Percentiles rank a stretch among this genome's conserved stretches.
Evolutionary conservation across 2,797 vertebrate genomes (phyloP).

Genomic region (Cephalopachus bancanus): DNA sequence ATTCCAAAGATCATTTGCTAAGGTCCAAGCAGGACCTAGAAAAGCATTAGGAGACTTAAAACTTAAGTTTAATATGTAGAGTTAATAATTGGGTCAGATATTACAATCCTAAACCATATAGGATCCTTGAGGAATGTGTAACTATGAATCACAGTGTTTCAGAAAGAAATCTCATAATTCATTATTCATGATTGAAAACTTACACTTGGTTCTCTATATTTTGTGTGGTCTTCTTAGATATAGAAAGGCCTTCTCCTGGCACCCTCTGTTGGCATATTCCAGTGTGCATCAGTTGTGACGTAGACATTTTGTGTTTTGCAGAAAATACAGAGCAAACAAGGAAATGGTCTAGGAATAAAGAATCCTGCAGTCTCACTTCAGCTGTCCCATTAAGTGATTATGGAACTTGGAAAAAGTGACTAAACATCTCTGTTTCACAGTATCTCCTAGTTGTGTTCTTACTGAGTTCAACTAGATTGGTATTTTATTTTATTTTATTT

Average conservation of each 20-base stretch:
- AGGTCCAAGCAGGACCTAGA: background rate
- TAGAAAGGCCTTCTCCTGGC: background rate
- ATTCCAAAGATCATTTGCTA: background rate
- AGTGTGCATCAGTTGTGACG: fast-evolving
- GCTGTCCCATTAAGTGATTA: background rate
- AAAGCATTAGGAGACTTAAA: background rate
- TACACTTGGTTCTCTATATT: background rate
- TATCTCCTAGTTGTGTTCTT: background rate
- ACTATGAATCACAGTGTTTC: conserved; percentile 10
- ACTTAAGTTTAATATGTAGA: background rate
- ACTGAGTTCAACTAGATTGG: background rate
- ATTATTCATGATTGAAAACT: background rate
- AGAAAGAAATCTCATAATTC: conserved; percentile 29
- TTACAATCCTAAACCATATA: background rate
- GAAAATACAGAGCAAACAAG: background rate
- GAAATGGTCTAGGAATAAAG: background rate
- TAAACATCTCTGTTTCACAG: background rate
- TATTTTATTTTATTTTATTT: background rate
- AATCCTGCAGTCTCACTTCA: background rate
- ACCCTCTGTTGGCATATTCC: background rate
- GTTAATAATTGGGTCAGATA: conserved; percentile 9
- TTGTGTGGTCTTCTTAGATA: background rate
- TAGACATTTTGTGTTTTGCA: background rate
- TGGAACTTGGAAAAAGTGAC: background rate
- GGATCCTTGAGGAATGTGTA: background rate